Evolutionary conservation across 2,888 invertebrate genomes (phyloP), one percentile per base, ranked within the genome.

Genomic region (Brachynemurus nebulosus): DNA sequence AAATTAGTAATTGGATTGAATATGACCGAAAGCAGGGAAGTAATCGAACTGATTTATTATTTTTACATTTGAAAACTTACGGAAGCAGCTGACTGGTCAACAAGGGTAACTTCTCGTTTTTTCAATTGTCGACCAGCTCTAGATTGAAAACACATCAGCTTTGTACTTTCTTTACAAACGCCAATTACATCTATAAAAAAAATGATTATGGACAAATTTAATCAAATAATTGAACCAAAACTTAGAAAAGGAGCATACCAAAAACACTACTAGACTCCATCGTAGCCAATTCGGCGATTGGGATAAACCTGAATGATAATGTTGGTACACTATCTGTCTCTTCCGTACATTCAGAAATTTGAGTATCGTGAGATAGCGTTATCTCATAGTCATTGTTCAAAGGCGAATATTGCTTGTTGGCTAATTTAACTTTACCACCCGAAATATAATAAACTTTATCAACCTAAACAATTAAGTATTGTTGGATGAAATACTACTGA

Each of bases 361-460:
- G 70, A 0, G 90, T 82, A 36, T 95, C 91, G 6, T 67, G 64
- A 9, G 70, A 78, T 57, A 96, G 78, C 1, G 89, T 83, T 81
- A 99, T 85, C 63, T 99, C 98, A 57, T 96, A 98, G 59, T 97
- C 96, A 60, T 96, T 92, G 52, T 86, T 86, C 5, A 93, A 63
- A 27, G 69, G 74, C 23, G 76, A 73, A 62, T 74, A 98, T 58
- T 86, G 82, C 59, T 92, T 95, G 64, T 98, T 96, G 0, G 97
- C 96, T 2, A 86, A 76, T 62, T 96, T 96, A n/a, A 97, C 64
- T 37, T 71, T 69, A 50, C 86, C 88, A 48, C 81, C 80, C 37
- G 84, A 83, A 48, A 98, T 78, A 60, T 78, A 91, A 62, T 92
- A 98, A 1, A 95, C 78, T 63, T 83, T 81, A 54, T 85, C 82